Base-by-base conservation (phyloP, 2,113 vertebrate genomes). In the Orientallactaga bullata region DNA sequence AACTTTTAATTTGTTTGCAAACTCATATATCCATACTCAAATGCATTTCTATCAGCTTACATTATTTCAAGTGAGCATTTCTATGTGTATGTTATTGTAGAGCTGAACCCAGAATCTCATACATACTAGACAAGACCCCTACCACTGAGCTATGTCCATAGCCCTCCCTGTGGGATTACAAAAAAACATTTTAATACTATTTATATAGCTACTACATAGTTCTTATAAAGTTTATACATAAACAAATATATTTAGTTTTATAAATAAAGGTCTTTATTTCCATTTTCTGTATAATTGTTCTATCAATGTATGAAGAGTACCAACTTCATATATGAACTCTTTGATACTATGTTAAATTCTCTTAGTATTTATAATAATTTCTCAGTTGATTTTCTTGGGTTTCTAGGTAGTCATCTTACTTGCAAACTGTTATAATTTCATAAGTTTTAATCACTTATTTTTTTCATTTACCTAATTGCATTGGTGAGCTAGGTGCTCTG, bases 331-430 rank as follows among this genome's bases (percentile, higher is more conserved):
- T 73, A 79, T 91, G 82, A 63, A 51, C 51, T 76, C 84, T 86
- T 89, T 88, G 85, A 39, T 2, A 65, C n/a, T 82, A 58, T 89
- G 81, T 55, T 85, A 26, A 81, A 82, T 94, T 82, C 35, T 76
- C 63, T 90, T 63, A 90, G 16, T 85, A 7, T 79, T 85, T 89
- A 37, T 51, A 74, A 35, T 69, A 92, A n/a, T 72, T 89, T 83
- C 83, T 85, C 65, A 85, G 60, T 85, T 85, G 58, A 74, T 89
- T 92, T 96, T 79, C 17, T 69, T 94, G 35, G 63, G 4, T 65
- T 95, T 90, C 16, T 84, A 87, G 42, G 51, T 2, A 72, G 30
- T 87, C 16, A 65, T 74, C 47, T 90, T 77, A 63, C 39, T 87
- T 73, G 20, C 3, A 79, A 93, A 82, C 68, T 24, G 76, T 71